Percentiles rank a stretch among this genome's conserved stretches.
Conservation (phyloP, 1,140 invertebrate species). For the Papilio polyxenes region DNA sequence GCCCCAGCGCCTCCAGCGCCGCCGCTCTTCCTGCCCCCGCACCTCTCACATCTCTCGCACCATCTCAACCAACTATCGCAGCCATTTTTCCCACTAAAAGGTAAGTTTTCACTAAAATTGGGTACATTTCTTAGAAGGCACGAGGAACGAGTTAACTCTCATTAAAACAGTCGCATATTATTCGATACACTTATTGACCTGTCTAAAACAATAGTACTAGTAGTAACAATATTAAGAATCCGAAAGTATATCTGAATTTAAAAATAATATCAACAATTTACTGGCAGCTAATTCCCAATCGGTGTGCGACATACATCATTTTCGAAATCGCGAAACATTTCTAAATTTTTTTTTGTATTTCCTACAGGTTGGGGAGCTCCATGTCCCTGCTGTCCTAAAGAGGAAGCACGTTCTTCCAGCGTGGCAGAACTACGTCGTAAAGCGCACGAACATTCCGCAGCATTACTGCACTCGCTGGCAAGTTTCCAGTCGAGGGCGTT, state of each 20-base stretch:
- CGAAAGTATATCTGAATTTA: too few species aligned
- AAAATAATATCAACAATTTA: too few species aligned
- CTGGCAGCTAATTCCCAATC: too few species aligned
- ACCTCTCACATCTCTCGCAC: conserved; percentile 85
- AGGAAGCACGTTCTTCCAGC: conserved; percentile 86
- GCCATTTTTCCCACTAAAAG: conserved; percentile 90
- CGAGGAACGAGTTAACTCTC: too few species aligned
- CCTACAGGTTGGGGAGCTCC: conserved; percentile 79
- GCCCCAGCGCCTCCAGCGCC: conserved; percentile 80
- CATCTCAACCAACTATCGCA: conserved; percentile 87
- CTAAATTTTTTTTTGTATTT: not conserved
- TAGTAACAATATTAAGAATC: too few species aligned
- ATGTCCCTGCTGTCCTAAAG: conserved; percentile 88
- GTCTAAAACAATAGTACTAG: too few species aligned
- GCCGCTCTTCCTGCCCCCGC: conserved; percentile 90
- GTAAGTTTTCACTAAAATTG: conserved; percentile 66
- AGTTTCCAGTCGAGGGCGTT: conserved; percentile 81
- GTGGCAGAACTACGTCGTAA: conserved; percentile 93
- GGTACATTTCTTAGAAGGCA: too few species aligned
- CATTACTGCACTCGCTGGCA: conserved; percentile 87
- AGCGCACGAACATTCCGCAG: conserved; percentile 94
- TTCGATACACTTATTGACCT: too few species aligned
- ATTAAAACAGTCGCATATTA: too few species aligned
- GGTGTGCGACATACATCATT: too few species aligned
- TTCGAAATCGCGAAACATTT: not conserved